Conservation (phyloP, 2,888 invertebrate species). For the Drosophila histrio region DNA sequence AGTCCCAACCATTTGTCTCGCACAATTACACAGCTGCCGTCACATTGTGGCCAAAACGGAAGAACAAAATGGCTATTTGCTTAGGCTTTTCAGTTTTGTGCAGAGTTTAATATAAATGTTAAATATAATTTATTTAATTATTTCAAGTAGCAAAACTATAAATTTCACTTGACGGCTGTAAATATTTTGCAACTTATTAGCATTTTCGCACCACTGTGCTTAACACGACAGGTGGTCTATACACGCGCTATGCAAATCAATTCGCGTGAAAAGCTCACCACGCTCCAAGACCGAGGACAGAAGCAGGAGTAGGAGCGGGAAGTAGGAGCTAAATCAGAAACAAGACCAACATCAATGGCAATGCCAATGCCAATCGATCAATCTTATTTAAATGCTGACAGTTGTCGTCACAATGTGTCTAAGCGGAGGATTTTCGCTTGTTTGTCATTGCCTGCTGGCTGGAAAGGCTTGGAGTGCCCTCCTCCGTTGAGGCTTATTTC, state of each 20-base stretch:
- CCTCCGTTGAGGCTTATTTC: slow-evolving; percentile 45
- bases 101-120: background rate
- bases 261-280: slow-evolving; percentile 48
- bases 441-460: slow-evolving; percentile 49
- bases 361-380: slow-evolving; percentile 69
- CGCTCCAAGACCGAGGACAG: slow-evolving; percentile 14
- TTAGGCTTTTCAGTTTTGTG: background rate
- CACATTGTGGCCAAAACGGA: slow-evolving; percentile 30
- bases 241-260: slow-evolving; percentile 69
- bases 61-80: background rate
- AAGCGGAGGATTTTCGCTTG: slow-evolving; percentile 40
- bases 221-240: slow-evolving; percentile 27
- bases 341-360: slow-evolving; percentile 34
- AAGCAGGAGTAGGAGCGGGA: background rate
- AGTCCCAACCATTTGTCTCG: slow-evolving; percentile 66
- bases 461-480: slow-evolving; percentile 61
- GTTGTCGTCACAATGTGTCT: slow-evolving; percentile 72
- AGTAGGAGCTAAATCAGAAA: slow-evolving; percentile 2
- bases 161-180: slow-evolving; percentile 3
- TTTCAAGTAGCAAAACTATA: background rate
- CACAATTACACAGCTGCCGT: slow-evolving; percentile 25
- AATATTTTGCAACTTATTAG: background rate
- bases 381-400: slow-evolving; percentile 81
- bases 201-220: slow-evolving; percentile 36
- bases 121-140: background rate